Evolutionary conservation across 2,888 invertebrate genomes (phyloP).

Genomic region (Drosophila barbarae): DNA sequence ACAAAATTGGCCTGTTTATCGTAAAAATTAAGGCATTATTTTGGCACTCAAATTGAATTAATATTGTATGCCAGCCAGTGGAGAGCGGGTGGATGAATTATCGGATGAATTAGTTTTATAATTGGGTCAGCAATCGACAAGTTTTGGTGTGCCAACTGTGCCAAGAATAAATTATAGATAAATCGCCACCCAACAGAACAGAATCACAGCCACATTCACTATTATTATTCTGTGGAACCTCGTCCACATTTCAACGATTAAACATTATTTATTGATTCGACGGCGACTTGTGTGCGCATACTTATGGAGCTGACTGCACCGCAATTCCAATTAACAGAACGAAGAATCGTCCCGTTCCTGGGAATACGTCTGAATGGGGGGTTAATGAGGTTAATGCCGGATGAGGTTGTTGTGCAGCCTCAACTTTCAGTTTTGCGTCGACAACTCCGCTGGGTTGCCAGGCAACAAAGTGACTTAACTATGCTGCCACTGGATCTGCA

Average conservation of each 20-base stretch:
- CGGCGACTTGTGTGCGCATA: slow-evolving; percentile 22
- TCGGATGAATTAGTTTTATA: slow-evolving; percentile 19
- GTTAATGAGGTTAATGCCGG: slow-evolving; percentile 38
- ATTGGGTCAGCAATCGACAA: slow-evolving; percentile 22
- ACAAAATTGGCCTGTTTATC: slow-evolving; percentile 24
- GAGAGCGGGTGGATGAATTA: slow-evolving; percentile 2
- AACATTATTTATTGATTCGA: slow-evolving; percentile 30
- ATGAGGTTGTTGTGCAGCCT: slow-evolving; percentile 19
- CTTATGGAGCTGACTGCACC: slow-evolving; percentile 24
- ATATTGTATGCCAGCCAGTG: not conserved
- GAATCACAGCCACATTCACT: not conserved
- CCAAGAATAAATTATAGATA: slow-evolving; percentile 19
- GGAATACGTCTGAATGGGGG: slow-evolving; percentile 27
- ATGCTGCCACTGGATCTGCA: slow-evolving; percentile 26
- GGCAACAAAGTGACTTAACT: slow-evolving; percentile 22
- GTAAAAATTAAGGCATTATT: slow-evolving; percentile 12
- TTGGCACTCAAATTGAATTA: slow-evolving; percentile 22
- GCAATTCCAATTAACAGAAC: slow-evolving; percentile 33
- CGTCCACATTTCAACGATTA: slow-evolving; percentile 15
- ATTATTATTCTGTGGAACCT: not conserved
- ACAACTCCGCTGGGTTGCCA: slow-evolving; percentile 11
- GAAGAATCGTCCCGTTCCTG: slow-evolving; percentile 5
- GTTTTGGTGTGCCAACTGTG: slow-evolving; percentile 10
- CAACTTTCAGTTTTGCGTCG: slow-evolving; percentile 21
- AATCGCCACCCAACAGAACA: not conserved